Conservation (phyloP, 1,140 invertebrate species). For the Rhyzopertha dominica region DNA sequence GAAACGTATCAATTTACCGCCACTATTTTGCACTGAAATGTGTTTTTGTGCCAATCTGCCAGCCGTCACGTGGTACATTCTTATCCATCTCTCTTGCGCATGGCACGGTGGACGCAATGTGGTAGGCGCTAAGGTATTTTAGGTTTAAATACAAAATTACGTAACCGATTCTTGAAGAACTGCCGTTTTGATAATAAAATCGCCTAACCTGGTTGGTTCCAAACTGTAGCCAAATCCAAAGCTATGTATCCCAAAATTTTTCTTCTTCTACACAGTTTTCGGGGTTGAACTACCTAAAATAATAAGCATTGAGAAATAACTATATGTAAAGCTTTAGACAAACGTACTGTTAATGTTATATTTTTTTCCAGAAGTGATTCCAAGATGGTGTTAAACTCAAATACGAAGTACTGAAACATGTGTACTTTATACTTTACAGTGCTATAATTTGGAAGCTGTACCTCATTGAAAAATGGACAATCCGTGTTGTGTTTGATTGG, state of each 20-base stretch:
- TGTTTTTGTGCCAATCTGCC: no score
- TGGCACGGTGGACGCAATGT: no score
- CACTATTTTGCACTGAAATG: no score
- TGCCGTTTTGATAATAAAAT: no score
- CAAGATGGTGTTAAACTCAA: conserved; percentile 56
- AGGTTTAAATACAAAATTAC: no score
- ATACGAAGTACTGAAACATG: conserved; percentile 60
- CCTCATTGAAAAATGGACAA: conserved; percentile 58
- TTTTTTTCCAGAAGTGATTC: conserved; percentile 46
- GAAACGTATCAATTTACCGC: no score
- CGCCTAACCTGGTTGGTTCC: conserved; percentile 60
- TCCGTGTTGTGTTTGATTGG: conserved; percentile 50
- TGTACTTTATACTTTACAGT: conserved; percentile 9
- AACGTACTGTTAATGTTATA: conserved; percentile 48
- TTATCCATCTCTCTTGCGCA: no score
- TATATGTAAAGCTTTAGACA: conserved; percentile 40
- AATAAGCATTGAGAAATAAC: conserved; percentile 23
- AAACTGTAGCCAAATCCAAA: conserved; percentile 65
- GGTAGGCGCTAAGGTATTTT: no score
- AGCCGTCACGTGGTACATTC: no score
- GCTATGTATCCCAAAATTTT: conserved; percentile 61
- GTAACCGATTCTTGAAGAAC: no score
- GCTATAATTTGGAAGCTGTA: conserved; percentile 30
- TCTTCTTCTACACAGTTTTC: conserved; percentile 26
- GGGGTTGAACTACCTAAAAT: conserved; percentile 35